Conservation (phyloP, 2,797 vertebrate species). For the Nannoperca obscura region DNA sequence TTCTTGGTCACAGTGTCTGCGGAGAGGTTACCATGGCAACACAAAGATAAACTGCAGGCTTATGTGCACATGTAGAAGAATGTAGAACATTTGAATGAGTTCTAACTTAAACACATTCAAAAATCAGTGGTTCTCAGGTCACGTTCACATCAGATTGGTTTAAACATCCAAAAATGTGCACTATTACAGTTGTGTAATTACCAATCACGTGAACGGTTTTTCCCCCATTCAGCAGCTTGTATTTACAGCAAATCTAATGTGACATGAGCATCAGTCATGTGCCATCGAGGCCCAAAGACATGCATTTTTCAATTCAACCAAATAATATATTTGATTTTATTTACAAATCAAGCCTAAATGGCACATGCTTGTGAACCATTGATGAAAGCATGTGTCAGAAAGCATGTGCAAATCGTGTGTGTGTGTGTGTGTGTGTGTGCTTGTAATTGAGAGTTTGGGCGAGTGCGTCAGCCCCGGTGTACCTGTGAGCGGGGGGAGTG, state of each 20-base stretch:
- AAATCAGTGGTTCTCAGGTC: slow-evolving; percentile 25
- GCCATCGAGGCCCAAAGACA: slow-evolving; percentile 8
- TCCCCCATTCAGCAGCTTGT: background rate
- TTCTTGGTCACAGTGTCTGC: slow-evolving; percentile 3
- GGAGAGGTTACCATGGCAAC: slow-evolving; percentile 55
- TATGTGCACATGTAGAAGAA: slow-evolving; percentile 4
- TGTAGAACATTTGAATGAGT: slow-evolving; percentile 32
- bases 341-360: background rate
- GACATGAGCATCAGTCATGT: slow-evolving; percentile 46
- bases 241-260: background rate
- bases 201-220: background rate
- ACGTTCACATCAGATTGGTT: slow-evolving; percentile 22
- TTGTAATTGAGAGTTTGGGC: background rate
- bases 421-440: background rate
- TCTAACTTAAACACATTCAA: slow-evolving; percentile 33
- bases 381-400: slow-evolving; percentile 36
- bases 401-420: slow-evolving; percentile 14
- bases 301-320: background rate
- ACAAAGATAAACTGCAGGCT: slow-evolving; percentile 15
- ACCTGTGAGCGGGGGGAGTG: slow-evolving; percentile 84
- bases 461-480: slow-evolving; percentile 61
- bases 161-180: background rate
- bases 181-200: background rate
- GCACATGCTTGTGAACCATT: slow-evolving; percentile 22
- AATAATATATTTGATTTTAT: slow-evolving; percentile 9